These are phyloP conservation scores for Gambusia holbrooki DNA, from an alignment of 2,113 vertebrate species.

Conservation along the genomic window DNA sequence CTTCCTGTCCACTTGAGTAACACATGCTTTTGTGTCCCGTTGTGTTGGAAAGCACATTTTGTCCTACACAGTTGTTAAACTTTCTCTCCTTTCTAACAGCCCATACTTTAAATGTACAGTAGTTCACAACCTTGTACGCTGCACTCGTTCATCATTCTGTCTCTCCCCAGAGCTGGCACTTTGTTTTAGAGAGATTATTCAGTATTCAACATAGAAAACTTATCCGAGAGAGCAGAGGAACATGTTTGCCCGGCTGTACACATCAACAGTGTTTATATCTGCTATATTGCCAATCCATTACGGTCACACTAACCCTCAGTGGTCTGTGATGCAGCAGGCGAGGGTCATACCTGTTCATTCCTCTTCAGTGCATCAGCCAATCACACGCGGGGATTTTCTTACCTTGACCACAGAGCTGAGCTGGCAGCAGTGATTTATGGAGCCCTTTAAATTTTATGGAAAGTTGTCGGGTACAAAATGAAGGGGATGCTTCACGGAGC, in stretches of 20 bases:
- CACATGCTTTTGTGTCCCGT: background rate
- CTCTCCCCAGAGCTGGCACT: slow-evolving; percentile 23
- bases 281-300: slow-evolving; percentile 21
- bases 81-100: slow-evolving; percentile 31
- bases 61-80: slow-evolving; percentile 7
- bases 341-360: slow-evolving; percentile 23
- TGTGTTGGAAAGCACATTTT: slow-evolving; percentile 24
- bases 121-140: slow-evolving; percentile 41
- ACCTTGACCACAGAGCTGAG: slow-evolving; percentile 47
- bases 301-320: slow-evolving; percentile 13
- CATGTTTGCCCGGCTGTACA: slow-evolving; percentile 1
- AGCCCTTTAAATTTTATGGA: slow-evolving; percentile 63
- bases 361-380: slow-evolving; percentile 51
- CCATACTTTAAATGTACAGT: slow-evolving; percentile 44
- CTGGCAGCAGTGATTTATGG: slow-evolving; percentile 71
- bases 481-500: slow-evolving; percentile 72
- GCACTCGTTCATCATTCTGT: slow-evolving; percentile 39
- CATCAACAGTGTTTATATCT: background rate
- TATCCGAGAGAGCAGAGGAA: slow-evolving; percentile 2
- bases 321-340: slow-evolving; percentile 31
- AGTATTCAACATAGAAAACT: slow-evolving; percentile 30
- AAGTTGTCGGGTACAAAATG: slow-evolving; percentile 71
- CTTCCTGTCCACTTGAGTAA: slow-evolving; percentile 1
- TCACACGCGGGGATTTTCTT: slow-evolving; percentile 44
- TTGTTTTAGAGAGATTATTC: slow-evolving; percentile 33